Evolutionary conservation across 2,113 vertebrate genomes (phyloP), one percentile per base, ranked within the genome.

Genomic region (Marmota flaviventris): DNA sequence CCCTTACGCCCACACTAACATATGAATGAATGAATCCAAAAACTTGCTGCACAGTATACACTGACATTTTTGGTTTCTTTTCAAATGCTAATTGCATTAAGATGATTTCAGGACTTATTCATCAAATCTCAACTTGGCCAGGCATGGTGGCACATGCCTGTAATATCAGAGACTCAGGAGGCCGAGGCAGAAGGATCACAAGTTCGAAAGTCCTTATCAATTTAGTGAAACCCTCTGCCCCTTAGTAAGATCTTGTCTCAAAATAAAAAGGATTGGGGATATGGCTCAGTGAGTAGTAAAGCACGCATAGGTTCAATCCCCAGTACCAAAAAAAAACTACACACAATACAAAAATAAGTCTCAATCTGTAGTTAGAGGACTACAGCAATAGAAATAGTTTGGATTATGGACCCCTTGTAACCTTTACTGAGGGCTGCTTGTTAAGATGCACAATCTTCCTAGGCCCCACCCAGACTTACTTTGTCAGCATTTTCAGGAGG

Each of bases 1-100:
- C 6, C 32, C 3, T 2, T 39, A 63, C 0, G 16, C 29, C 29
- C 53, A 39, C n/a, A 11, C 10, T 53, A 11, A 6, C 0, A 1
- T 32, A 17, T 42, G 48, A 51, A 3, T 48, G 39, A 89, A 75
- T 25, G 39, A 27, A 58, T 27, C 32, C 14, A 78, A 61, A 76
- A 51, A 29, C 61, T 48, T 45, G 14, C 20, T 51, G 6, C 61
- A 32, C 1, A 0, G 8, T 32, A 37, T 20, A 67, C 18, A 29
- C 3, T 76, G 32, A 56, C 17, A 56, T 87, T 84, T 63, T 84
- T 63, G 65, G 25, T 73, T 78, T 92, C 27, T 86, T 78, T 86
- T 84, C 73, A 83, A 86, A 86, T 89, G 58, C 37, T 51, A 45
- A 70, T 85, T 29, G 0, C 32, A 56, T 27, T 37, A 65, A 93